Evolutionary conservation across 2,113 vertebrate species (phyloP), one percentile per base, ranked within the genome.

Genomic region (Carlito syrichta): DNA sequence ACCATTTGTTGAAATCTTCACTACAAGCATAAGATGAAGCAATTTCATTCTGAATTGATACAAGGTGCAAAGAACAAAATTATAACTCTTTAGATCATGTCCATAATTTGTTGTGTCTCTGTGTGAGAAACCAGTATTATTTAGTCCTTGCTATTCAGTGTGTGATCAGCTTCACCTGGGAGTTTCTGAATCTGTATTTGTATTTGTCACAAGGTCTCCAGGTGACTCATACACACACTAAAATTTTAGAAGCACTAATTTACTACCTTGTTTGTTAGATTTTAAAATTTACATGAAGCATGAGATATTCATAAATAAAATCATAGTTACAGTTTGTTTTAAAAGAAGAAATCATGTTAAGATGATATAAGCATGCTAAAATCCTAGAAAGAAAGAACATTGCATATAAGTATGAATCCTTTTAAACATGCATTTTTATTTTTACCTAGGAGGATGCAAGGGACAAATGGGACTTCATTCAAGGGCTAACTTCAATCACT

Each of bases 381-480:
- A 52, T 96, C 40, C 5, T 30, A 82, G 76, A 96, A n/a, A 92
- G 52, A 96, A 91, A 93, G 2, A 92, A 32, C 5, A 22, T 54
- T 63, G 40, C 71, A 48, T 25, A 3, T 92, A 0, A 0, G 83
- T 91, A 87, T 86, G 12, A 89, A 77, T 77, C 35, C 52, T 92
- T 93, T 96, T 85, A 86, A 97, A 73, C 89, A 77, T 83, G 32
- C 71, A 60, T 74, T 84, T n/a, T 98, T 96, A 71, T 94, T 97
- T 98, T 97, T 95, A 88, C 30, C 30, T 85, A 54, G 20, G 2
- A 87, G 35, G 25, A 8, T 87, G 20, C 66, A 97, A 85, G 35
- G 52, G 58, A 96, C 95, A 83, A 94, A 89, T 96, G 60, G 30
- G 10, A 6, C 27, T 56, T 91, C 58, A 52, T 77, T 91, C 85